Percentiles rank a stretch among this genome's conserved stretches.
Conservation (phyloP, 1,140 invertebrate species). For the Lucilia cuprina region DNA sequence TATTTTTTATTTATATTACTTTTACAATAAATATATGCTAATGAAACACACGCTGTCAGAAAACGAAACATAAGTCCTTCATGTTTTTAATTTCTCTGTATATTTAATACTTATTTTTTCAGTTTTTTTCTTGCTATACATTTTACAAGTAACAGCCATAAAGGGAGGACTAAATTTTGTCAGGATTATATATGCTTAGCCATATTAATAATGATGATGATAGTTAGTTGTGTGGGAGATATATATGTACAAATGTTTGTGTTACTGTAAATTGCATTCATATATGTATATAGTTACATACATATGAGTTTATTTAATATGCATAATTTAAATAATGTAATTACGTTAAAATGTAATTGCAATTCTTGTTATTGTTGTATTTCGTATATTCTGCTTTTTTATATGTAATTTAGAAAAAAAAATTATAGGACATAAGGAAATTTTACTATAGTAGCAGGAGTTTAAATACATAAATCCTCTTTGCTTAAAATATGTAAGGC, state of each 20-base stretch:
- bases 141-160: neutral
- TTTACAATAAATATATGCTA: constrained; percentile 22
- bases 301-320: neutral
- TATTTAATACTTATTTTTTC: neutral
- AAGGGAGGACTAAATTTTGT: constrained; percentile 25
- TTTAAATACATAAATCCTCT: neutral
- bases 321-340: constrained; percentile 34
- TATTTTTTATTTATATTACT: too few relatives aligned
- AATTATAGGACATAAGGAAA: neutral
- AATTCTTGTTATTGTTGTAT: neutral
- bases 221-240: constrained; percentile 8
- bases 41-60: constrained; percentile 28
- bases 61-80: neutral
- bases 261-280: neutral
- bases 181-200: constrained; percentile 31
- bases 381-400: neutral
- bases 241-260: neutral
- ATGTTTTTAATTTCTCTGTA: neutral
- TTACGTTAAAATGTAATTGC: constrained; percentile 34
- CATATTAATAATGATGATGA: neutral
- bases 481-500: neutral
- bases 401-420: neutral
- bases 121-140: neutral
- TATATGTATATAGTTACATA: neutral
- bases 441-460: neutral